phyloP scores from a whole-genome alignment of 64 coral and sea anemone genomes.

The Catalaphyllia jardinei region DNA sequence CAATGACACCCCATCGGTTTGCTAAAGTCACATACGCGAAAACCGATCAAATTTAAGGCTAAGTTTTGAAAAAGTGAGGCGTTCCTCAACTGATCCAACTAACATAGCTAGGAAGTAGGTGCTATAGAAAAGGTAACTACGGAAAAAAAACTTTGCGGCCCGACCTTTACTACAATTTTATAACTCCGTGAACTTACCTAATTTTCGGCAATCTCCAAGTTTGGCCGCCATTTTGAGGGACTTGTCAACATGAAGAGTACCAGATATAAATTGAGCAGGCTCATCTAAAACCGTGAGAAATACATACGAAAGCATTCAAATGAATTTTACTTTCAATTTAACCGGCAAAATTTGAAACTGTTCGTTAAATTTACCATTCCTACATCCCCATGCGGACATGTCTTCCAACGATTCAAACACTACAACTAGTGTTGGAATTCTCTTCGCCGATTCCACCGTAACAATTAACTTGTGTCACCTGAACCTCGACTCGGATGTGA shows the following conservation, averaged over 20 bases:
- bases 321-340: neutral
- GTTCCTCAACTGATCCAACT: conserved; percentile 13
- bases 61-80: too few species aligned
- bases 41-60: too few species aligned
- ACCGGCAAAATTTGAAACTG: neutral
- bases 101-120: conserved; percentile 20
- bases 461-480: neutral
- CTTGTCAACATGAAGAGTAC: neutral
- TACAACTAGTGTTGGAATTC: conserved; percentile 8
- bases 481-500: neutral
- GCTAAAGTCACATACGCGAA: too few species aligned
- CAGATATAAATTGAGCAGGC: neutral
- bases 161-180: neutral
- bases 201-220: conserved; percentile 11
- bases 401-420: conserved; percentile 4
- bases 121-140: conserved; percentile 17
- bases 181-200: neutral
- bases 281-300: neutral
- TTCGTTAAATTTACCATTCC: neutral
- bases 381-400: neutral
- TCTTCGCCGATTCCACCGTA: conserved; percentile 8
- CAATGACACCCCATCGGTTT: too few species aligned
- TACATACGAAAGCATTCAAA: neutral
- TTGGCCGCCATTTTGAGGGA: neutral
- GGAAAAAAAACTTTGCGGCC: conserved; percentile 13